These are phyloP conservation scores for Micromys minutus DNA, from an alignment of 2,113 vertebrate genomes.

Conservation along the genomic window DNA sequence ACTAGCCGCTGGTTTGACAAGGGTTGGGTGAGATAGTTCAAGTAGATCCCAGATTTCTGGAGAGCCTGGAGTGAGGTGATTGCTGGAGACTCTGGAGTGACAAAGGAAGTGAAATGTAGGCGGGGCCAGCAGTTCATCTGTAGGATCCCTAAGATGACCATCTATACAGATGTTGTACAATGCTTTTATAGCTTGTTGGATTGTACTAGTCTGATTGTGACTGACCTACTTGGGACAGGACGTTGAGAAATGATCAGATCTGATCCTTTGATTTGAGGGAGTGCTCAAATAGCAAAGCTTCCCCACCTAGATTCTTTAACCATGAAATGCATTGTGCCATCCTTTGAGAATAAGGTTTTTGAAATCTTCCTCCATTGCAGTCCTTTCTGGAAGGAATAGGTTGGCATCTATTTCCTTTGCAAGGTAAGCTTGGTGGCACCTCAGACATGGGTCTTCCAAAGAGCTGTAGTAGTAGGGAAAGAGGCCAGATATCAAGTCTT, in stretches of 20 bases:
- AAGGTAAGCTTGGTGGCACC: background rate
- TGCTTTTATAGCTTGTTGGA: slow-evolving; percentile 29
- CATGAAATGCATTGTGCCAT: background rate
- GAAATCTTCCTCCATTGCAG: background rate
- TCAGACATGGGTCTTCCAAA: background rate
- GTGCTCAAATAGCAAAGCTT: background rate
- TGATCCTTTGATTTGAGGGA: slow-evolving; percentile 22
- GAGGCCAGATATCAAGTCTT: background rate
- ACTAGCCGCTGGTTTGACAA: background rate
- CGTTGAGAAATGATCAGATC: background rate
- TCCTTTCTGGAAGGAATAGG: background rate
- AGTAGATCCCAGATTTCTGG: background rate
- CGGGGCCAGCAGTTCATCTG: background rate
- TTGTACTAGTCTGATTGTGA: background rate
- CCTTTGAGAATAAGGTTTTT: slow-evolving; percentile 3
- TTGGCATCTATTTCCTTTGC: background rate
- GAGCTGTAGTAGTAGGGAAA: background rate
- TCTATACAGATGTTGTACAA: background rate
- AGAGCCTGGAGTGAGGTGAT: background rate
- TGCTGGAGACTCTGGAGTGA: background rate
- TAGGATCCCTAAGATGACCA: background rate
- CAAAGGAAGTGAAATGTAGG: background rate
- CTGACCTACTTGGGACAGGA: background rate
- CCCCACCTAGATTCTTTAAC: background rate
- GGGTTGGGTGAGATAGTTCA: background rate